phyloP scores from a whole-genome alignment of 2,113 vertebrate genomes.

The Ahaetulla prasina region DNA sequence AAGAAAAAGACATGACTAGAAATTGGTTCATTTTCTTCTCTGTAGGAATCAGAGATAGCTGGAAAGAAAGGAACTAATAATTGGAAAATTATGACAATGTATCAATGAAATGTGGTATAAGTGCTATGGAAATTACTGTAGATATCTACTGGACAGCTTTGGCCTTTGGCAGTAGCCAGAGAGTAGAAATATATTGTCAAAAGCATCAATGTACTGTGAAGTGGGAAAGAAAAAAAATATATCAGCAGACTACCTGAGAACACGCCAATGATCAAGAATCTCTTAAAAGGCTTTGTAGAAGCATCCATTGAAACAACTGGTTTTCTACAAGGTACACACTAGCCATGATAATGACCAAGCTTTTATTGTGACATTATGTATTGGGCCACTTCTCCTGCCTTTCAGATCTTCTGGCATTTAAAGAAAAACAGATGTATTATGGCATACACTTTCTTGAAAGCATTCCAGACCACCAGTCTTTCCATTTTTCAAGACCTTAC shows the following conservation, averaged over 20 bases:
- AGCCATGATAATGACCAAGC: not conserved
- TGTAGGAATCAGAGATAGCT: not conserved
- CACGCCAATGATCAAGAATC: not conserved
- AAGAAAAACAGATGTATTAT: not conserved
- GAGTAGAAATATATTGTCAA: not conserved
- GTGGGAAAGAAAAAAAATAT: not conserved
- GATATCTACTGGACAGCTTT: not conserved
- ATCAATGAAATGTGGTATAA: not conserved
- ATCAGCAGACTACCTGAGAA: not conserved
- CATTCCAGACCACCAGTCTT: not conserved
- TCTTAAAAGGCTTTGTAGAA: not conserved
- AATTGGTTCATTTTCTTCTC: not conserved
- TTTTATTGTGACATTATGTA: not conserved
- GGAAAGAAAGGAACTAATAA: not conserved
- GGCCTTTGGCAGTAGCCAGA: not conserved
- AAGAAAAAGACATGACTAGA: not conserved
- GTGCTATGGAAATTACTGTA: not conserved
- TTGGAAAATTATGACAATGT: not conserved
- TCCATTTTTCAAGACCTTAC: not conserved
- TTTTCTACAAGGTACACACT: not conserved
- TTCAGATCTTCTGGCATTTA: not conserved
- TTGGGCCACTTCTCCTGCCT: not conserved
- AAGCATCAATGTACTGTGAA: not conserved
- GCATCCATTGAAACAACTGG: not conserved
- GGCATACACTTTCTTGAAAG: not conserved